Evolutionary conservation across 2,113 vertebrate genomes (phyloP).

Genomic region (Gracilinanus agilis): DNA sequence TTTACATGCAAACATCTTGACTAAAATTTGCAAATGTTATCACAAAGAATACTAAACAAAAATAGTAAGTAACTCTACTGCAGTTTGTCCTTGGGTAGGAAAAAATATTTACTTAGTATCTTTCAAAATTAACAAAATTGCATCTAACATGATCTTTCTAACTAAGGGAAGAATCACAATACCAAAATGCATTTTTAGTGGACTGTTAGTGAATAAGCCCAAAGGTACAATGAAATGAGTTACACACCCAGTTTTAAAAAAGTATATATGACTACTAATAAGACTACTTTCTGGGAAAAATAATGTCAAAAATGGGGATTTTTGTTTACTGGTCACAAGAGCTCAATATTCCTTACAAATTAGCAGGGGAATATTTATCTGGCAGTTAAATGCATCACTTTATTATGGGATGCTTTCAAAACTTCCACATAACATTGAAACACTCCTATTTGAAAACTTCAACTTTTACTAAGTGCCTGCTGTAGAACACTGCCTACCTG

Average conservation of each 20-base stretch:
- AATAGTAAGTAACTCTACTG: background rate
- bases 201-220: rapidly evolving
- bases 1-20: background rate
- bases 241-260: background rate
- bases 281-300: background rate
- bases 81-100: background rate
- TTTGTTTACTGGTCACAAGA: background rate
- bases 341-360: background rate
- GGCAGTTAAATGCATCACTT: rapidly evolving
- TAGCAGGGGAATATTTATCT: background rate
- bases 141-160: background rate
- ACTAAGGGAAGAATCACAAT: background rate
- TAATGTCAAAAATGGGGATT: background rate
- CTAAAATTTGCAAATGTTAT: background rate
- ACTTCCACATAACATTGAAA: background rate
- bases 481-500: no score
- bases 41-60: background rate
- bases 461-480: no score
- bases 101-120: background rate
- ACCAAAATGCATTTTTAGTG: no score
- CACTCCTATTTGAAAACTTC: no score
- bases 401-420: background rate
- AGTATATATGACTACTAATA: no score
- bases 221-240: background rate
- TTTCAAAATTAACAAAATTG: background rate